phyloP scores from a whole-genome alignment of 2,797 vertebrate genomes.

The Galaxias olidus region DNA sequence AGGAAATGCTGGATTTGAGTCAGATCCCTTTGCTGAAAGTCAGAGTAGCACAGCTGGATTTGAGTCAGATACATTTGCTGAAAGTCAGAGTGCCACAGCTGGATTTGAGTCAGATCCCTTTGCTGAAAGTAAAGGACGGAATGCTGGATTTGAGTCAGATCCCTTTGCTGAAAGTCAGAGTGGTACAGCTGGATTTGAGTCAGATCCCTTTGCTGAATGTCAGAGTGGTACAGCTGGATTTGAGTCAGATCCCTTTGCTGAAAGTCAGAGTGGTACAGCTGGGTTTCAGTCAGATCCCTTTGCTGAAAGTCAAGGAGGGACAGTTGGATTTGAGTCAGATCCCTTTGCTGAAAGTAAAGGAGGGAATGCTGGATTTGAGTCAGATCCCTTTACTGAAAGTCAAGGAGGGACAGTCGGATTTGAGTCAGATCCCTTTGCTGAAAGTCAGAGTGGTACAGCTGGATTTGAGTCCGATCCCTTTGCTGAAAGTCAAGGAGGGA shows the following conservation, averaged over 20 bases:
- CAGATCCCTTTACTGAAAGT: slow-evolving; percentile 7
- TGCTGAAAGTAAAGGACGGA: background rate
- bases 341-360: slow-evolving; percentile 46
- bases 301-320: slow-evolving; percentile 22
- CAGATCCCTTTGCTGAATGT: slow-evolving; percentile 7
- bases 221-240: background rate
- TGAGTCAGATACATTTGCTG: slow-evolving; percentile 22
- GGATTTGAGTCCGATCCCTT: slow-evolving; percentile 5
- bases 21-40: slow-evolving; percentile 14
- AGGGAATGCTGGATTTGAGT: background rate
- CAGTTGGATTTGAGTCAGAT: slow-evolving; percentile 51
- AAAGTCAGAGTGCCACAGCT: slow-evolving; percentile 2
- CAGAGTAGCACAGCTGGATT: slow-evolving; percentile 9
- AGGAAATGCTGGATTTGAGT: background rate
- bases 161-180: background rate
- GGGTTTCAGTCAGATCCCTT: slow-evolving; percentile 61
- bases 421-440: slow-evolving; percentile 8
- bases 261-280: slow-evolving; percentile 2
- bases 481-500: background rate
- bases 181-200: slow-evolving; percentile 11
- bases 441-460: background rate
- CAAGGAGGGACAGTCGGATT: background rate
- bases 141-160: no score
- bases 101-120: no score
- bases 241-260: background rate